Evolutionary conservation across 2,888 invertebrate species (phyloP).

Genomic region (Archips xylosteana): DNA sequence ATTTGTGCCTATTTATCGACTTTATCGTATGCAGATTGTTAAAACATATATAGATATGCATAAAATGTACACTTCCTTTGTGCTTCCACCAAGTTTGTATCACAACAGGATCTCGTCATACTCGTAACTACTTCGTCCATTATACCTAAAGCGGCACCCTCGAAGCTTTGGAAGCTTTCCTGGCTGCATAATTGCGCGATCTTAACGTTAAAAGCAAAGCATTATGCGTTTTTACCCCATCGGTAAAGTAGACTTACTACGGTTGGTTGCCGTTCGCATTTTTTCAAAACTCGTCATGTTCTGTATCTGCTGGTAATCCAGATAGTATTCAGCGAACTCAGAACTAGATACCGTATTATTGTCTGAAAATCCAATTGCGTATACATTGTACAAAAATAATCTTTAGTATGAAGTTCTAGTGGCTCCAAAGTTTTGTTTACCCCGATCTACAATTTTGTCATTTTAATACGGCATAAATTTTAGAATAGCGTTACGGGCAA

Average conservation of each 20-base stretch:
- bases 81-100: neutral
- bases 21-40: neutral
- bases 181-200: neutral
- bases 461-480: neutral
- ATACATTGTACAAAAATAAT: neutral
- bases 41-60: no score
- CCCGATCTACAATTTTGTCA: no score
- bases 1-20: no score
- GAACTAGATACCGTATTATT: slow-evolving; percentile 26
- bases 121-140: neutral
- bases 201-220: slow-evolving; percentile 23
- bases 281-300: slow-evolving; percentile 40
- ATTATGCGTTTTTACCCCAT: slow-evolving; percentile 3
- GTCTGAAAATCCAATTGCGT: slow-evolving; percentile 38
- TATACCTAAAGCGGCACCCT: slow-evolving; percentile 3
- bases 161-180: slow-evolving; percentile 2
- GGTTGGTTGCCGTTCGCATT: slow-evolving; percentile 33
- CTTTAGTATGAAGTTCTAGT: neutral
- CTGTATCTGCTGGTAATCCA: slow-evolving; percentile 25
- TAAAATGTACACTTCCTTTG: neutral
- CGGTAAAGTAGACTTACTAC: slow-evolving; percentile 40
- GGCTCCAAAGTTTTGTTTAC: neutral
- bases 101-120: neutral
- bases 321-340: slow-evolving; percentile 37
- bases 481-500: neutral